Evolutionary conservation across 2,113 vertebrate genomes (phyloP), one percentile per base, ranked within the genome.

Genomic region (Hypanus sabinus): DNA sequence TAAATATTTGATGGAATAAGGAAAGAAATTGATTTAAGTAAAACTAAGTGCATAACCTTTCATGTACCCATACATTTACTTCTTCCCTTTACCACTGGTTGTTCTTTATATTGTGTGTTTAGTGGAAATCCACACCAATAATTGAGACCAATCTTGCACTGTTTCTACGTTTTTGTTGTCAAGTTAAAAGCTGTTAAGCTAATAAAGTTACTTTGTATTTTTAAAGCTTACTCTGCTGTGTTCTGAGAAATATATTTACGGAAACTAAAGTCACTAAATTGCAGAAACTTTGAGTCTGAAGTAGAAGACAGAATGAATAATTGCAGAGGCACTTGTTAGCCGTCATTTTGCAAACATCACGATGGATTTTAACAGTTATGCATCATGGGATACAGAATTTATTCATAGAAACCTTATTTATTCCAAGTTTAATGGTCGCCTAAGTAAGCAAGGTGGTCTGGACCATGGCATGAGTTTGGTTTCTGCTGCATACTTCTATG

Each of bases 181-280:
- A 90, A 90, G 85, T 90, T 30, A 57, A 65, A 90, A 65, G 27
- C 60, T 90, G 85, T 90, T 90, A 68, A 68, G 62, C n/a, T 65
- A 90, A 90, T 90, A 90, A 90, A 90, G 60, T 90, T 90, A 65
- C 30, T 2, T 90, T n/a, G 62, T 90, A 90, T 60, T 90, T 90
- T 90, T 68, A 90, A 90, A 65, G 60, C 30, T 90, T 90, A 65
- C 85, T 68, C 60, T 90, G 60, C 60, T 90, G 85, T 90, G 85
- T 90, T 90, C 85, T 90, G 60, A 88, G 20, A 18, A 30, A 16
- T 88, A 6, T 90, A 68, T 30, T 68, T 90, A 90, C 65, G 65
- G 14, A 65, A 90, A 90, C 6, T 62, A 33, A 16, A 16, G 18
- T 22, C 30, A 65, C 30, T 65, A 65, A 90, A 20, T 68, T 90